phyloP scores from a whole-genome alignment of 2,888 invertebrate genomes.

The Omphaloscelis lunosa region DNA sequence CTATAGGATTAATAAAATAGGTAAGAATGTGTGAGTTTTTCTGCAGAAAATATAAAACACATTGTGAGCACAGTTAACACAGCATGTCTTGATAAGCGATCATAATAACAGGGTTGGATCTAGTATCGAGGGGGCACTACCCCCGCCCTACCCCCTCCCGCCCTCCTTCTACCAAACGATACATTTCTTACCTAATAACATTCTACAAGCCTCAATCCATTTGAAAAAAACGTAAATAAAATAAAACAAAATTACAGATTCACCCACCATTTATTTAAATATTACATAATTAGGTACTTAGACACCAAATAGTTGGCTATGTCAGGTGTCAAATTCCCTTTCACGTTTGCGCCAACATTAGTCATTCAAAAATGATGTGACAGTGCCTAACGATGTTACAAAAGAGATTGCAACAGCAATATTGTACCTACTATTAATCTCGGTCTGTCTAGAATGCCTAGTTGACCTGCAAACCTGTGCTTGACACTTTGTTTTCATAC shows the following conservation, averaged over 20 bases:
- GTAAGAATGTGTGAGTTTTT: background rate
- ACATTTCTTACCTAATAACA: background rate
- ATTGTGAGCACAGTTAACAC: background rate
- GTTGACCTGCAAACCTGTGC: constrained; percentile 26
- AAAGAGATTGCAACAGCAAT: constrained; percentile 31
- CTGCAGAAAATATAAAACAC: background rate
- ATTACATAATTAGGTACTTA: background rate
- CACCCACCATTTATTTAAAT: background rate
- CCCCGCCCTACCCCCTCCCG: too few relatives aligned
- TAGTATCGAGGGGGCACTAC: too few relatives aligned
- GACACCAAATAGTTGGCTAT: constrained; percentile 1
- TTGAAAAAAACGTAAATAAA: background rate
- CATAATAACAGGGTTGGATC: background rate
- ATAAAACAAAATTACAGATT: background rate
- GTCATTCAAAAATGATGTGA: constrained; percentile 41
- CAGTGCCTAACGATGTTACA: constrained; percentile 39
- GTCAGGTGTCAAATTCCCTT: constrained; percentile 36
- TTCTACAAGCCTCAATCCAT: background rate
- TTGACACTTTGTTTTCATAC: constrained; percentile 7
- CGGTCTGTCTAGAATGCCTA: constrained; percentile 30
- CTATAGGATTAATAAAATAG: background rate
- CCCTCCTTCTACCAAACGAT: too few relatives aligned
- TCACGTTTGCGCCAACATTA: constrained; percentile 36
- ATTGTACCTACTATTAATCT: constrained; percentile 41
- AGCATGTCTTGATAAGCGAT: background rate